A percentile compares a stretch with the other conserved stretches of the same genome.
Conservation (phyloP, 2,888 invertebrate species). For the Miltochrista miniata region DNA sequence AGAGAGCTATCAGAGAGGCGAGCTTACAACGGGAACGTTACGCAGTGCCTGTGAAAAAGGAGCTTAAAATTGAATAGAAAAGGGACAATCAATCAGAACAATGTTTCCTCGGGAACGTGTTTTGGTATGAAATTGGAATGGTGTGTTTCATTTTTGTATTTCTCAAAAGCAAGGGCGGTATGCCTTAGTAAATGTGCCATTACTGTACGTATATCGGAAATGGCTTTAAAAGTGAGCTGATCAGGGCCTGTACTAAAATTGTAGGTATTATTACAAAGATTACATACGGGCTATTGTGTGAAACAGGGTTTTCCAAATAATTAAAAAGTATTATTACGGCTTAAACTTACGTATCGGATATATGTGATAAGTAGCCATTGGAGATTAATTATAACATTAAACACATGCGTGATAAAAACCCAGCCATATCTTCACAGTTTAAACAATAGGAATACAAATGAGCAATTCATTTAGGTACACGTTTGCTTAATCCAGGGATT, state of each 20-base stretch:
- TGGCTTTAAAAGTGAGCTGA: too few relatives aligned
- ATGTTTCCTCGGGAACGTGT: neutral
- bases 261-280: too few relatives aligned
- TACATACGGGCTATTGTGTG: too few relatives aligned
- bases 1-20: constrained; percentile 28
- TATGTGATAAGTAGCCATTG: neutral
- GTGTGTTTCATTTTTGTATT: neutral
- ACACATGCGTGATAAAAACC: neutral
- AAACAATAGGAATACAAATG: neutral
- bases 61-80: constrained; percentile 9
- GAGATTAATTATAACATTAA: neutral
- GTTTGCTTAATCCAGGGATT: constrained; percentile 2
- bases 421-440: neutral
- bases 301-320: too few relatives aligned
- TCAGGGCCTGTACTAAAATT: too few relatives aligned
- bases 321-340: too few relatives aligned
- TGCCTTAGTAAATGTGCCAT: neutral
- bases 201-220: too few relatives aligned
- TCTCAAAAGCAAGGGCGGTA: neutral
- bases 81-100: neutral
- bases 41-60: constrained; percentile 17
- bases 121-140: neutral
- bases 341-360: too few relatives aligned
- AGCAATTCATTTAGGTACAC: neutral
- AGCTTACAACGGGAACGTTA: constrained; percentile 16